Evolutionary conservation across 2,113 vertebrate species (phyloP).

Genomic region (Parotia lawesii): DNA sequence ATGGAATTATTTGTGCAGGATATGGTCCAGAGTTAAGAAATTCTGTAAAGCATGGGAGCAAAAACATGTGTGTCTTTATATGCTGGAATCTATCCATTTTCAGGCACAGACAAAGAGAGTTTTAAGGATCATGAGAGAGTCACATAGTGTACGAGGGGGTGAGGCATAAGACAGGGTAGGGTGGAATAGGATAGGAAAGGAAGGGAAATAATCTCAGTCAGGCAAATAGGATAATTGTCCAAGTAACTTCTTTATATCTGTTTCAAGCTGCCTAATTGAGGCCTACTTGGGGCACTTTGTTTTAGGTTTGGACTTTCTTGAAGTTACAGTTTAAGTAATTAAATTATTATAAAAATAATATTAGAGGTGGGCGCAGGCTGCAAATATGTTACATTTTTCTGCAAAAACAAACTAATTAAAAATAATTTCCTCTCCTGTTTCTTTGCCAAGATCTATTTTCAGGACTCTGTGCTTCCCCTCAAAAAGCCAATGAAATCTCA

Average conservation of each 20-base stretch:
- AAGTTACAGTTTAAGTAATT: background rate
- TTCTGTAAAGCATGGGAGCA: background rate
- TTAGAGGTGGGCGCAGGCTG: background rate
- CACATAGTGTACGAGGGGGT: background rate
- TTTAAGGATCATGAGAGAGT: background rate
- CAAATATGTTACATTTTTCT: background rate
- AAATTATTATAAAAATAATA: background rate
- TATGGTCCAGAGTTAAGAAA: background rate
- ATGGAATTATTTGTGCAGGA: background rate
- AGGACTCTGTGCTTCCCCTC: background rate
- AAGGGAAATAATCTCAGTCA: background rate
- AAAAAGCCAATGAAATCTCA: background rate
- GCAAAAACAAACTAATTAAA: constrained; percentile 5
- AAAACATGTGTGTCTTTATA: background rate
- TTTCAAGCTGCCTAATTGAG: background rate
- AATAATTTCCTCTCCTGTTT: background rate
- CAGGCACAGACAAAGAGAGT: background rate
- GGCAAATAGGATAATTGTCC: background rate
- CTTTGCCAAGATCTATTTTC: constrained; percentile 14
- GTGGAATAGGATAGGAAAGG: background rate
- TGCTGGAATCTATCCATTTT: background rate
- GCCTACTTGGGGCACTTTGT: background rate
- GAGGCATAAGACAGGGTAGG: background rate
- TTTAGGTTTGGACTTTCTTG: background rate
- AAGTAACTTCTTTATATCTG: background rate